These are phyloP conservation scores for Merops nubicus DNA, from an alignment of 2,113 vertebrate species.

Conservation along the genomic window DNA sequence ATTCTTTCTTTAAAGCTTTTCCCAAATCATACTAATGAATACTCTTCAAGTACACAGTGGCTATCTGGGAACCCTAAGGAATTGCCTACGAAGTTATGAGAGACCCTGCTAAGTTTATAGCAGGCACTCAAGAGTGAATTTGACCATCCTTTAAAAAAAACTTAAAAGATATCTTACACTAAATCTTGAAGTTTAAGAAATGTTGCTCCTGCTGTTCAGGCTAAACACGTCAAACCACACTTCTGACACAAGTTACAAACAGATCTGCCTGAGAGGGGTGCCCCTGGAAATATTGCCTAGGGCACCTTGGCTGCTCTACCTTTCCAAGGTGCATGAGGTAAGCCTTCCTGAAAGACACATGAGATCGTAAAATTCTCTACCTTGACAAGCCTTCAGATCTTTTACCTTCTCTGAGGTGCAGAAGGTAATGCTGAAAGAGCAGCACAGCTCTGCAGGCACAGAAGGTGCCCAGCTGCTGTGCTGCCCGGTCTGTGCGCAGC, in stretches of 20 bases:
- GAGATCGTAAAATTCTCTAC: background rate
- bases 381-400: background rate
- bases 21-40: background rate
- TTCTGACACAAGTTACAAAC: background rate
- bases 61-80: background rate
- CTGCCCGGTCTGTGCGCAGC: background rate
- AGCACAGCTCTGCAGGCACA: background rate
- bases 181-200: background rate
- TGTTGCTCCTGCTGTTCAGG: background rate
- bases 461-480: background rate
- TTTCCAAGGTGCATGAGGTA: background rate
- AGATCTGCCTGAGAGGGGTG: background rate
- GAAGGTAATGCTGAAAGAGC: constrained; percentile 23
- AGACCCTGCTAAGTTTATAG: background rate
- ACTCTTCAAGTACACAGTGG: background rate
- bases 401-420: background rate
- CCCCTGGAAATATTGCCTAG: background rate
- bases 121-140: background rate
- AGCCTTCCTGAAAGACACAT: background rate
- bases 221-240: background rate
- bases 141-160: background rate
- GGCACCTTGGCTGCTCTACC: background rate
- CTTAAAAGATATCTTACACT: background rate
- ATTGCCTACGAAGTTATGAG: background rate
- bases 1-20: background rate